phyloP scores from a whole-genome alignment of 2,888 invertebrate genomes.

The Mamestra brassicae region DNA sequence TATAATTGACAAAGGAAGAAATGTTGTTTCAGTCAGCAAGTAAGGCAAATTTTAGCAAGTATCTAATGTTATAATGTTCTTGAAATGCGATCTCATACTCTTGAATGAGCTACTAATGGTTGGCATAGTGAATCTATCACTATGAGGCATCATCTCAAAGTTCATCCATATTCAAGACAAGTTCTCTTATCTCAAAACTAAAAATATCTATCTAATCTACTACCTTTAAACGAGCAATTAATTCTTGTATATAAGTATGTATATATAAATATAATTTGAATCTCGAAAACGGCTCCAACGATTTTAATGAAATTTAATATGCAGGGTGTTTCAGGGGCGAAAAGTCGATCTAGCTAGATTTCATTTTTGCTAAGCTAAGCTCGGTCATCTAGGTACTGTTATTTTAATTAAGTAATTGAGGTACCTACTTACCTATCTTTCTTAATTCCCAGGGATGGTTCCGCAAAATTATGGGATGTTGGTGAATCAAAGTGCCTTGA shows the following conservation, averaged over 20 bases:
- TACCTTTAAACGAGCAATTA: too few species aligned
- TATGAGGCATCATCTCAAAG: not conserved
- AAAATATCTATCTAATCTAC: not conserved
- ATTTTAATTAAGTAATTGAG: too few species aligned
- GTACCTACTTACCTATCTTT: not conserved
- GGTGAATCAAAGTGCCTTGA: slow-evolving; percentile 91
- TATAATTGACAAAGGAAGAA: slow-evolving; percentile 93
- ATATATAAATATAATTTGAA: too few species aligned
- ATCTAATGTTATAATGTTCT: not conserved
- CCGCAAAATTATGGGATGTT: slow-evolving; percentile 93
- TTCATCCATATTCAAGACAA: not conserved
- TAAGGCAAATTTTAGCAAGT: slow-evolving; percentile 70
- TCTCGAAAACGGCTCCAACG: too few species aligned
- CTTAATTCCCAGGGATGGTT: slow-evolving; percentile 91
- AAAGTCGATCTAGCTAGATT: too few species aligned
- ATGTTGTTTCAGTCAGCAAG: slow-evolving; percentile 93
- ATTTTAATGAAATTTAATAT: too few species aligned
- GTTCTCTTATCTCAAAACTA: not conserved
- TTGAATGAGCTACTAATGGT: not conserved
- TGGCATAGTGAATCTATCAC: not conserved
- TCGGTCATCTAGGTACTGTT: too few species aligned
- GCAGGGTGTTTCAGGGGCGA: too few species aligned
- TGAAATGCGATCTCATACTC: not conserved
- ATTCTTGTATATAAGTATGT: too few species aligned
- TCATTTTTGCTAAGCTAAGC: too few species aligned